Base-by-base conservation (phyloP, 1,140 invertebrate genomes). In the Pinna nobilis region DNA sequence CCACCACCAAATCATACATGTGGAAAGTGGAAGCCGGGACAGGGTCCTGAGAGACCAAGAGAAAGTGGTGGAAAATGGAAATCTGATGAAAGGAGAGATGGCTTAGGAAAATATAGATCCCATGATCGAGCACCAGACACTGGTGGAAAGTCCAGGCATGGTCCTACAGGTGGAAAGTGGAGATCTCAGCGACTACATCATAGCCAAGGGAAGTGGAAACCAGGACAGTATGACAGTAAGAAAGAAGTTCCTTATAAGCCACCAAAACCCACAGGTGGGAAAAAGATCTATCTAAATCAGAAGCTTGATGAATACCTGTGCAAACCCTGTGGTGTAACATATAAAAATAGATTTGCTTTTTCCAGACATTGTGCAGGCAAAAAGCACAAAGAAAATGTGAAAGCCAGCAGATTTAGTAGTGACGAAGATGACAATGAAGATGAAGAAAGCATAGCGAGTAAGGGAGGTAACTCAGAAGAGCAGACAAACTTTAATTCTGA, bases 21-120 rank as follows among this genome's bases (percentile, higher is more conserved):
- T 53, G 93, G 94, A 3, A 95, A 95, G 87, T 94, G 94, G 93
- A 93, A 93, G 81, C 93, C 93, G 23, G 90, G 87, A 18, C 63
- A 82, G 68, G 70, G 67, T 15, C 87, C 82, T 18, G 30, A 70
- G 35, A 60, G 66, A 70, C 90, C 93, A 0, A 92, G 92, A 85
- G 15, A 44, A 65, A 94, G 94, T 7, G 94, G 94, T 90, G 76
- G 70, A 3, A 70, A 82, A 70, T 74, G 70, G 72, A 65, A 69
- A 28, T 74, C 78, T 25, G 78, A 71, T 20, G 55, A 79, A 70
- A 50, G 60, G n/a, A n/a, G n/a, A n/a, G n/a, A n/a, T n/a, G n/a
- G n/a, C n/a, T n/a, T n/a, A n/a, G n/a, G n/a, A n/a, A n/a, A n/a
- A n/a, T n/a, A n/a, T n/a, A n/a, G n/a, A n/a, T n/a, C n/a, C n/a